phyloP scores from a whole-genome alignment of 2,888 invertebrate species.

The Drosophila vallismaia region DNA sequence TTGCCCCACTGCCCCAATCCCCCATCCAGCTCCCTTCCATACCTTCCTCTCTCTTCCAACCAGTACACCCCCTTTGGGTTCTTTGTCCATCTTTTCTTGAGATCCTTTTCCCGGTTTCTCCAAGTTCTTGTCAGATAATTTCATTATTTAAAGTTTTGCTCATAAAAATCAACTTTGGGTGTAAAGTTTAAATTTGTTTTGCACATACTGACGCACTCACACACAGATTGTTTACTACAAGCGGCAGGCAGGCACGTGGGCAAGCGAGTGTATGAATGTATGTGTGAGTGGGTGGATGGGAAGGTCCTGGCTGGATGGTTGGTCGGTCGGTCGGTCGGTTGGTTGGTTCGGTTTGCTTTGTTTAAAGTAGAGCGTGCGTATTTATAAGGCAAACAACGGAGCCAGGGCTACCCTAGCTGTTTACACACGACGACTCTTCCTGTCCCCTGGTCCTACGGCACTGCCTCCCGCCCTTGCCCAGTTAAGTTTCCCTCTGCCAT shows the following conservation, averaged over 20 bases:
- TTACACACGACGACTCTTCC: conserved; percentile 58
- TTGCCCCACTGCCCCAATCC: neutral
- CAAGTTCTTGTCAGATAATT: conserved; percentile 76
- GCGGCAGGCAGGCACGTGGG: conserved; percentile 34
- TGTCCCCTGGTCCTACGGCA: conserved; percentile 21
- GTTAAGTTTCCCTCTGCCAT: conserved; percentile 19
- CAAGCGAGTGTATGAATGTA: neutral
- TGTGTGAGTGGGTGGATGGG: conserved; percentile 19
- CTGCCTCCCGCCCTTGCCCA: neutral
- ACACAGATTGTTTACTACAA: conserved; percentile 60
- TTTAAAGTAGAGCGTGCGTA: conserved; percentile 76
- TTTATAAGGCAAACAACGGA: conserved; percentile 74
- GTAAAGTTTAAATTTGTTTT: conserved; percentile 76
- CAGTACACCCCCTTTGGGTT: neutral
- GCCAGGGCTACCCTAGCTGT: conserved; percentile 38
- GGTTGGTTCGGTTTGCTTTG: conserved; percentile 50
- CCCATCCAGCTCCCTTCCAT: neutral
- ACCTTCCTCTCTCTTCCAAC: neutral
- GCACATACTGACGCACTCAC: conserved; percentile 54
- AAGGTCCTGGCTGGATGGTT: neutral
- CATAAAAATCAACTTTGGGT: conserved; percentile 75
- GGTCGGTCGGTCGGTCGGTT: conserved; percentile 13
- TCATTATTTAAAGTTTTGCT: conserved; percentile 74
- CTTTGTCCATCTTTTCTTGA: conserved; percentile 38
- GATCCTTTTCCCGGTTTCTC: conserved; percentile 47